Evolutionary conservation across 1,140 invertebrate genomes (phyloP).

Genomic region (Drosophila oshimai): DNA sequence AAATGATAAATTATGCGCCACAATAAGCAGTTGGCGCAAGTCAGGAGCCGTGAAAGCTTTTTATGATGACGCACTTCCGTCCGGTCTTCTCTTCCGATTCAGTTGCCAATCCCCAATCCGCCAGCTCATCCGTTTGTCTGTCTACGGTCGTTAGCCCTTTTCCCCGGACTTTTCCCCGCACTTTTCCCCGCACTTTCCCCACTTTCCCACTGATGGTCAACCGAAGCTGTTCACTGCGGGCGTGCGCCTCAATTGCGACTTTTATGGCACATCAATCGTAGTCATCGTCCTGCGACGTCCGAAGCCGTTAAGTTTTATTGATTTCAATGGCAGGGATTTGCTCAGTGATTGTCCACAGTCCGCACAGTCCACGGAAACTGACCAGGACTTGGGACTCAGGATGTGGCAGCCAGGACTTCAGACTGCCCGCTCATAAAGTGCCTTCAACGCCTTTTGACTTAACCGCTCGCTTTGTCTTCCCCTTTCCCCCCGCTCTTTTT

Average conservation of each 20-base stretch:
- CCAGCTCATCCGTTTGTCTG: conserved; percentile 21
- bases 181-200: neutral
- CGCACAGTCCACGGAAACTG: conserved; percentile 12
- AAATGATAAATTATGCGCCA: conserved; percentile 80
- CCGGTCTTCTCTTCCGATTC: conserved; percentile 8
- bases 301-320: conserved; percentile 80
- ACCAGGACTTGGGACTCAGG: conserved; percentile 11
- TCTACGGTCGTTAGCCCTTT: conserved; percentile 2
- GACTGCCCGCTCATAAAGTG: conserved; percentile 67
- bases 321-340: conserved; percentile 78
- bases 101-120: conserved; percentile 14
- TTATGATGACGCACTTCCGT: conserved; percentile 80
- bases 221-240: conserved; percentile 55
- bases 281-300: conserved; percentile 19
- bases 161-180: neutral
- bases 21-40: conserved; percentile 62
- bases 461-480: conserved; percentile 74
- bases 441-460: conserved; percentile 79
- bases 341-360: conserved; percentile 62
- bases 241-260: conserved; percentile 77
- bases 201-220: conserved; percentile 41
- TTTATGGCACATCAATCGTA: conserved; percentile 80
- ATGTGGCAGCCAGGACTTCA: conserved; percentile 14
- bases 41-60: conserved; percentile 67
- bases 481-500: conserved; percentile 10